These are phyloP conservation scores for Brenthis ino DNA, from an alignment of 2,888 invertebrate genomes.

Conservation along the genomic window DNA sequence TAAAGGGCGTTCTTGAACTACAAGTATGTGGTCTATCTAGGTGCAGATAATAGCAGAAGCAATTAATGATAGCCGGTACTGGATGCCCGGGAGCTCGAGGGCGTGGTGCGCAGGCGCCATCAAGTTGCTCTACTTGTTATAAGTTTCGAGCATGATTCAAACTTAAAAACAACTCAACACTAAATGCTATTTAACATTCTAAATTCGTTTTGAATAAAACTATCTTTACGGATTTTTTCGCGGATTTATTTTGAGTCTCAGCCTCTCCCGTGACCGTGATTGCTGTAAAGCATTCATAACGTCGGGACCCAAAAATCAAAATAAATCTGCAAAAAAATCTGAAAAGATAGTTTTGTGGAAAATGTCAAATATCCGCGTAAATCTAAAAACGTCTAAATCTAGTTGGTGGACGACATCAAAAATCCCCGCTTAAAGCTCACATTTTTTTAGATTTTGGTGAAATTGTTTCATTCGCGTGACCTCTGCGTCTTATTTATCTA, in stretches of 20 bases:
- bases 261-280: no score
- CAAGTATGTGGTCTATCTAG: conserved; percentile 52
- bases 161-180: conserved; percentile 56
- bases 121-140: conserved; percentile 58
- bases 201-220: conserved; percentile 48
- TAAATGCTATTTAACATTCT: conserved; percentile 70
- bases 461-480: conserved; percentile 23
- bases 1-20: conserved; percentile 58
- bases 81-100: conserved; percentile 52
- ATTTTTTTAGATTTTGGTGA: conserved; percentile 50
- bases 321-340: no score
- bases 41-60: conserved; percentile 48
- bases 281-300: no score
- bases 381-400: conserved; percentile 57
- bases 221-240: no score
- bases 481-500: conserved; percentile 21
- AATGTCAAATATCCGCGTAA: not conserved
- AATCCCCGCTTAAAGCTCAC: conserved; percentile 68
- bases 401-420: conserved; percentile 72
- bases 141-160: conserved; percentile 66
- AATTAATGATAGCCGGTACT: conserved; percentile 61
- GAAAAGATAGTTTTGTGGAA: no score
- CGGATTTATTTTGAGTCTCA: no score
- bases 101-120: conserved; percentile 74
- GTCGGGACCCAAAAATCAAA: not conserved